A percentile compares a stretch with the other conserved stretches of the same genome.
Evolutionary conservation across 2,113 vertebrate genomes (phyloP).

Genomic region (Cryptotis parvus): DNA sequence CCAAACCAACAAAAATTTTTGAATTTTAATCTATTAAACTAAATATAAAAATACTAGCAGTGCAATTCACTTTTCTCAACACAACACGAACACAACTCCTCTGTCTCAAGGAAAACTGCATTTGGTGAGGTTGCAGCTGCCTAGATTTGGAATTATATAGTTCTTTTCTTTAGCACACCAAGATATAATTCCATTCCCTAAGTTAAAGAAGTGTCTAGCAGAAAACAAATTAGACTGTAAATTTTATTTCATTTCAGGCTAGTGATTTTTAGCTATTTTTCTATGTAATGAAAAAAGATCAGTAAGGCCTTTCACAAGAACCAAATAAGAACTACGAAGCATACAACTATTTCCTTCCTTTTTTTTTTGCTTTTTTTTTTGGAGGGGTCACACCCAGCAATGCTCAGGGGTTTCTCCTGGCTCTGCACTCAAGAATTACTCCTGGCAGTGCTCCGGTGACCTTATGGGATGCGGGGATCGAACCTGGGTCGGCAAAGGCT

Average conservation of each 20-base stretch:
- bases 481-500: no score
- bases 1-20: neutral
- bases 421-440: no score
- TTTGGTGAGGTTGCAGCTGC: neutral
- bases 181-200: neutral
- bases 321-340: neutral
- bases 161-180: neutral
- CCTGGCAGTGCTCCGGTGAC: no score
- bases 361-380: no score
- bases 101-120: neutral
- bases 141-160: neutral
- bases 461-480: no score
- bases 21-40: neutral
- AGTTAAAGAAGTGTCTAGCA: neutral
- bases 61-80: neutral
- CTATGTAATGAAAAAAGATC: constrained; percentile 6
- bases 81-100: constrained; percentile 1
- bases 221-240: neutral
- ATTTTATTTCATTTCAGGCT: neutral
- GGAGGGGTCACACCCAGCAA: no score
- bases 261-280: constrained; percentile 42
- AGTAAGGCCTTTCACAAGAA: constrained; percentile 12
- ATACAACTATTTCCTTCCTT: constrained; percentile 24
- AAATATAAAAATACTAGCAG: constrained; percentile 15
- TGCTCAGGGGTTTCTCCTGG: no score